phyloP scores from a whole-genome alignment of 2,888 invertebrate species.

The Drosophila picticornis region DNA sequence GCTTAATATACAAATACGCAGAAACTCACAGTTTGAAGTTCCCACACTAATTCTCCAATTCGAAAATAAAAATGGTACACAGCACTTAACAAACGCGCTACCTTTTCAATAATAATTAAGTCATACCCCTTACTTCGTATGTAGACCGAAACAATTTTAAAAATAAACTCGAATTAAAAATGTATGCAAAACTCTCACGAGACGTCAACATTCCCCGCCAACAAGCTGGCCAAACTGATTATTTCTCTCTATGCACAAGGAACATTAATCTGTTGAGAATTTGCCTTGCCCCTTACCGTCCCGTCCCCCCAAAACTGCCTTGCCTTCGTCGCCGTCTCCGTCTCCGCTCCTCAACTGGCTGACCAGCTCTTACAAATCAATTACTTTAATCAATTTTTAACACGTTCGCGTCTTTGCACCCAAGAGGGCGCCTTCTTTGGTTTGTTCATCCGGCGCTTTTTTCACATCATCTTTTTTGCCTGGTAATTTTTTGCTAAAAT shows the following conservation, averaged over 20 bases:
- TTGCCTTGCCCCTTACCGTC: not conserved
- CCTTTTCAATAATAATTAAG: slow-evolving; percentile 27
- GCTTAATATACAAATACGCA: not conserved
- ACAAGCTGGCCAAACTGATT: slow-evolving; percentile 34
- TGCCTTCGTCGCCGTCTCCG: not conserved
- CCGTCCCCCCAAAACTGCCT: not conserved
- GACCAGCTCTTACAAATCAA: slow-evolving; percentile 64
- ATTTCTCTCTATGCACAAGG: slow-evolving; percentile 8
- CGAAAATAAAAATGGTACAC: not conserved
- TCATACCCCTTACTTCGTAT: slow-evolving; percentile 12
- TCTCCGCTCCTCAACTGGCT: slow-evolving; percentile 4
- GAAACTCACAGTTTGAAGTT: not conserved
- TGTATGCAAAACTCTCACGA: slow-evolving; percentile 24
- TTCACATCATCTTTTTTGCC: slow-evolving; percentile 22
- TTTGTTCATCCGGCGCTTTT: slow-evolving; percentile 25
- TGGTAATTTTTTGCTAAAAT: slow-evolving; percentile 61
- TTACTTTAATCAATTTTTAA: slow-evolving; percentile 79
- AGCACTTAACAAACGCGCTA: slow-evolving; percentile 12
- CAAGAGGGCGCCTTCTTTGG: slow-evolving; percentile 41
- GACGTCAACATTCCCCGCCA: slow-evolving; percentile 27
- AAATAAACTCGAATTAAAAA: slow-evolving; percentile 29
- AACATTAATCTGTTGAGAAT: slow-evolving; percentile 39
- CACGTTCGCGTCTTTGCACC: slow-evolving; percentile 67
- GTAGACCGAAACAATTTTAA: slow-evolving; percentile 1
- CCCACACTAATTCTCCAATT: not conserved